Evolutionary conservation across 2,797 vertebrate genomes (phyloP).

Genomic region (Meda fulgida): DNA sequence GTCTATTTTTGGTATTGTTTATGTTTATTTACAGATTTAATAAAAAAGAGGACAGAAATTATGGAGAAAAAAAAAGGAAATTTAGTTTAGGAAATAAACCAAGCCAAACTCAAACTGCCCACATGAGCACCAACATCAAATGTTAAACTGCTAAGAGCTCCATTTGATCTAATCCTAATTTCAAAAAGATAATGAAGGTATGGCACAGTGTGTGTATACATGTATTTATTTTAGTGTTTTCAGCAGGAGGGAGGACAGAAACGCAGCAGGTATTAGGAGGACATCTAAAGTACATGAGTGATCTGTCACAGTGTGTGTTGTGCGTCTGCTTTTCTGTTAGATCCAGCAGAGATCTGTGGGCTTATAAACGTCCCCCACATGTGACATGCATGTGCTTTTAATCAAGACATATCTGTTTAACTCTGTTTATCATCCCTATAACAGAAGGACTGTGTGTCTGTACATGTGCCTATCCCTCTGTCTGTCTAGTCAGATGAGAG

Average conservation of each 20-base stretch:
- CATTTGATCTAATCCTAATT: background rate
- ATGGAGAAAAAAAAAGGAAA: background rate
- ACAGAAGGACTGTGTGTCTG: slow-evolving; percentile 15
- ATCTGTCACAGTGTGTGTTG: slow-evolving; percentile 32
- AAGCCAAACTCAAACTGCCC: background rate
- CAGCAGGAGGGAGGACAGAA: slow-evolving; percentile 8
- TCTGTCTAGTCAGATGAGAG: slow-evolving; percentile 22
- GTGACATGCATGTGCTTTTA: slow-evolving; percentile 14
- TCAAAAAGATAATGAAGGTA: background rate
- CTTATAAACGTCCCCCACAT: slow-evolving; percentile 25
- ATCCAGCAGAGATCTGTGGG: slow-evolving; percentile 32
- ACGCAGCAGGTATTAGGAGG: slow-evolving; percentile 17
- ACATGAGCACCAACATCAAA: background rate
- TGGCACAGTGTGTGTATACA: background rate
- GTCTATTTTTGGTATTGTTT: background rate
- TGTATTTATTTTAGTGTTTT: background rate
- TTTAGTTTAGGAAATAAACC: background rate
- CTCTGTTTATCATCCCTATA: background rate
- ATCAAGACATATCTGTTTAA: slow-evolving; percentile 32
- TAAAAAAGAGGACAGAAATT: background rate
- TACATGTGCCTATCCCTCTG: slow-evolving; percentile 10
- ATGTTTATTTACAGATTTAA: background rate
- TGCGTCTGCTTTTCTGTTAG: background rate
- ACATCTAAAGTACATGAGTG: slow-evolving; percentile 34
- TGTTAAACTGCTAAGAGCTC: background rate